Evolutionary conservation across 2,888 invertebrate genomes (phyloP).

Genomic region (Venusia cambrica): DNA sequence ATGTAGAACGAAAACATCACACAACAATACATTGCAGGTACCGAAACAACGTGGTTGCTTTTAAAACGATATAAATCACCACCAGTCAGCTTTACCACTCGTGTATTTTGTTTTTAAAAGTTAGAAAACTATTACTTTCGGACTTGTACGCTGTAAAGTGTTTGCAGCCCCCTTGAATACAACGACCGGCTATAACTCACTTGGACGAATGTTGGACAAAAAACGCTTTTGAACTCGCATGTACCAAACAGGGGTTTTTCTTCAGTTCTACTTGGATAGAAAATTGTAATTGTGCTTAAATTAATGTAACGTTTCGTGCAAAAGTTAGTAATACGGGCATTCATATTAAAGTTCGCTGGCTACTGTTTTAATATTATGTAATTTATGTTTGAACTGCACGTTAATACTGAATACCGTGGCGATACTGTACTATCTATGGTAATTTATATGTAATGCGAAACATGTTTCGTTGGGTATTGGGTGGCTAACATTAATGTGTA

Average conservation of each 20-base stretch:
- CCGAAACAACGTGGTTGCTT: conserved; percentile 6
- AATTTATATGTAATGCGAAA: no score
- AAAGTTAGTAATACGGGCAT: conserved; percentile 7
- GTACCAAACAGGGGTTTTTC: conserved; percentile 25
- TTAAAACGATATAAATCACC: conserved; percentile 19
- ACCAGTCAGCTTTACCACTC: conserved; percentile 8
- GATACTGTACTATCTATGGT: no score
- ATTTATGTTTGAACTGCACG: no score
- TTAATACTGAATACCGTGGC: no score
- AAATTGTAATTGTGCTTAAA: conserved; percentile 7
- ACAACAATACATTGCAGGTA: conserved; percentile 6
- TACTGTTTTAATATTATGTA: conserved; percentile 2
- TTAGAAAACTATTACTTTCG: conserved; percentile 19
- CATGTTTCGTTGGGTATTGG: no score
- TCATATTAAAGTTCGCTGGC: conserved; percentile 3
- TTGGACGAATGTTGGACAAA: conserved; percentile 32
- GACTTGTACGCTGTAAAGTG: conserved; percentile 18
- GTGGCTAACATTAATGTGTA: no score
- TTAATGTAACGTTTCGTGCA: conserved; percentile 1
- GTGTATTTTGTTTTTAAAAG: conserved; percentile 16
- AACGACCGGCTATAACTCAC: conserved; percentile 34
- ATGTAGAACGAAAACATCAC: no score
- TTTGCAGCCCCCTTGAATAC: conserved; percentile 27
- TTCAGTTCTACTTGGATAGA: conserved; percentile 21
- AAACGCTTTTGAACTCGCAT: conserved; percentile 34